Evolutionary conservation across 2,888 invertebrate genomes (phyloP).

Genomic region (Exephanes ischioxanthus): DNA sequence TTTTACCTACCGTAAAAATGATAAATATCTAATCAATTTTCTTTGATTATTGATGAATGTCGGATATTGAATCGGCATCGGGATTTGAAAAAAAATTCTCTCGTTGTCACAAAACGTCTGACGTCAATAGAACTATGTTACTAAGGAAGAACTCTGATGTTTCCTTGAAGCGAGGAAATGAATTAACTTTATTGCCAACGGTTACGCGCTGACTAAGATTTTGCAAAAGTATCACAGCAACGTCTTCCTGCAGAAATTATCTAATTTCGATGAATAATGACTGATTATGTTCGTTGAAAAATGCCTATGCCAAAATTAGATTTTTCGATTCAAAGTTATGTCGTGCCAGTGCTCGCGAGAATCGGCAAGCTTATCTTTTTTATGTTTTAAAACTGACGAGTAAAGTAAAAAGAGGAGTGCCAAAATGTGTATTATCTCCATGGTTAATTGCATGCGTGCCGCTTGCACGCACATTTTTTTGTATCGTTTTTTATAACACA

Average conservation of each 20-base stretch:
- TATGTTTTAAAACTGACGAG: background rate
- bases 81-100: background rate
- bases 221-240: background rate
- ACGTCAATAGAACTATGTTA: background rate
- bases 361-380: background rate
- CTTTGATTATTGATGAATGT: background rate
- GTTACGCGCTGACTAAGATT: background rate
- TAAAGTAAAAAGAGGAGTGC: background rate
- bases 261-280: background rate
- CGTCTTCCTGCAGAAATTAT: background rate
- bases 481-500: background rate
- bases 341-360: background rate
- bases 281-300: background rate
- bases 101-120: background rate
- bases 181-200: background rate
- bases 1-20: background rate
- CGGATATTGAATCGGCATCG: background rate
- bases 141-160: background rate
- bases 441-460: constrained; percentile 2
- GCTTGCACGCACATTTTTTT: constrained; percentile 35
- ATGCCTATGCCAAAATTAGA: background rate
- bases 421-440: background rate
- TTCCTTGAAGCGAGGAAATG: background rate
- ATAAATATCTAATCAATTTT: background rate
- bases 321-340: background rate